phyloP scores from a whole-genome alignment of 2,113 vertebrate genomes.

The Typhlomys cinereus region DNA sequence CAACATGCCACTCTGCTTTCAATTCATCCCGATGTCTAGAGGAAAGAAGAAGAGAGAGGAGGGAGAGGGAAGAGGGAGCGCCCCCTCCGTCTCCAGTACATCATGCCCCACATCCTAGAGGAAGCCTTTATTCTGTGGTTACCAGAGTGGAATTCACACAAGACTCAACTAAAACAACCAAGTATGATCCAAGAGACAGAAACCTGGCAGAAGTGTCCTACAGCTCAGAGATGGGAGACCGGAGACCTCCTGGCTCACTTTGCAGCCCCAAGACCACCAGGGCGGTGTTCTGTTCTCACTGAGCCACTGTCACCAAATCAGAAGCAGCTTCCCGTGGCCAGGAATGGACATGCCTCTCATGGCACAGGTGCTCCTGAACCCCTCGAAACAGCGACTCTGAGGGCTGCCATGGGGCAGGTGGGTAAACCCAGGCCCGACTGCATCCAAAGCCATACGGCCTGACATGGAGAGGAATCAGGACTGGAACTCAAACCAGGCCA shows the following conservation, averaged over 20 bases:
- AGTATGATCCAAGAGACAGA: background rate
- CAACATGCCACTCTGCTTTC: rapidly evolving
- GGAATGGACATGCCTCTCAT: rapidly evolving
- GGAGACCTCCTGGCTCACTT: rapidly evolving
- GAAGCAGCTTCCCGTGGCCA: background rate
- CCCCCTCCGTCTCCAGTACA: background rate
- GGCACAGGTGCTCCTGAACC: no score
- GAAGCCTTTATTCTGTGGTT: background rate
- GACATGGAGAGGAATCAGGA: no score
- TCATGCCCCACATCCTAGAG: background rate
- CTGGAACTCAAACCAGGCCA: no score
- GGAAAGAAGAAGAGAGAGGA: background rate
- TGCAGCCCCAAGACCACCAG: background rate
- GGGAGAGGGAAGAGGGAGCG: background rate
- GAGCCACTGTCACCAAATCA: background rate
- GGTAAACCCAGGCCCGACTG: background rate
- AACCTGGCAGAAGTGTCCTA: rapidly evolving
- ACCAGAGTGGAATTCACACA: background rate
- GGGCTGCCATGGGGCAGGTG: rapidly evolving
- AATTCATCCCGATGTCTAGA: background rate
- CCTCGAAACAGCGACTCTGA: background rate
- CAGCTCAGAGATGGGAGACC: background rate
- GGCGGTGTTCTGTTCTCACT: no score
- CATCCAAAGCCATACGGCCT: no score
- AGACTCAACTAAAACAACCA: background rate